Percentiles rank a stretch among this genome's conserved stretches.
phyloP scores from a whole-genome alignment of 1,140 invertebrate species.

The Pseudomyrmex concolor region DNA sequence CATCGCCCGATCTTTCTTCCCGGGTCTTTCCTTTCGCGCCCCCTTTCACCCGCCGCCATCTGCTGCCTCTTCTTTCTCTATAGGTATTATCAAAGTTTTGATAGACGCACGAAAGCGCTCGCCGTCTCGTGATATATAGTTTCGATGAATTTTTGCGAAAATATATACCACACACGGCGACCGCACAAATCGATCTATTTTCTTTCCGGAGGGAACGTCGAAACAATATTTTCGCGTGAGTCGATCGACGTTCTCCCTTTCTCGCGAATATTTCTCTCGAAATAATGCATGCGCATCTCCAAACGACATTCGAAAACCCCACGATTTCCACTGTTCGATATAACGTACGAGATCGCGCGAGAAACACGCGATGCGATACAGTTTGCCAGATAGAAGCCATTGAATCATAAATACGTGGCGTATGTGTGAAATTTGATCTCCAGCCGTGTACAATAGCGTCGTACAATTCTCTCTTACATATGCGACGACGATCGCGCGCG shows the following conservation, averaged over 20 bases:
- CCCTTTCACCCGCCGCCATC: slow-evolving; percentile 11
- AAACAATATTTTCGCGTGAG: slow-evolving; percentile 35
- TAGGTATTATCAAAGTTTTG: slow-evolving; percentile 41
- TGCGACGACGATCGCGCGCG: slow-evolving; percentile 9
- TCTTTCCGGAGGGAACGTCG: not conserved
- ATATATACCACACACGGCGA: not conserved
- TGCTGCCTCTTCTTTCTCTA: not conserved
- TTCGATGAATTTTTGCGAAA: slow-evolving; percentile 12
- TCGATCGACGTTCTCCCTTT: not conserved
- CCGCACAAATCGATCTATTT: not conserved
- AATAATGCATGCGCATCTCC: not conserved
- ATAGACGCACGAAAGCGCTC: slow-evolving; percentile 14
- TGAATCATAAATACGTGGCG: slow-evolving; percentile 16
- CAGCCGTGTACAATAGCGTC: slow-evolving; percentile 17
- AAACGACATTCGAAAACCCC: slow-evolving; percentile 16
- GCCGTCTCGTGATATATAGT: not conserved
- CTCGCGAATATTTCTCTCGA: slow-evolving; percentile 3
- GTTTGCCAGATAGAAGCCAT: slow-evolving; percentile 23
- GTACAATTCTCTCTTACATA: not conserved
- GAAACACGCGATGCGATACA: slow-evolving; percentile 15
- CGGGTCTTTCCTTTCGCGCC: not conserved
- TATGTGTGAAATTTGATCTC: slow-evolving; percentile 37
- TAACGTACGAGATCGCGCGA: slow-evolving; percentile 24
- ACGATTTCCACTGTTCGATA: too few relatives aligned
- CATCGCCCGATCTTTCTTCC: slow-evolving; percentile 34